A percentile compares a stretch with the other conserved stretches of the same genome.
phyloP scores from a whole-genome alignment of 2,113 vertebrate species.

The Anoplopoma fimbria region DNA sequence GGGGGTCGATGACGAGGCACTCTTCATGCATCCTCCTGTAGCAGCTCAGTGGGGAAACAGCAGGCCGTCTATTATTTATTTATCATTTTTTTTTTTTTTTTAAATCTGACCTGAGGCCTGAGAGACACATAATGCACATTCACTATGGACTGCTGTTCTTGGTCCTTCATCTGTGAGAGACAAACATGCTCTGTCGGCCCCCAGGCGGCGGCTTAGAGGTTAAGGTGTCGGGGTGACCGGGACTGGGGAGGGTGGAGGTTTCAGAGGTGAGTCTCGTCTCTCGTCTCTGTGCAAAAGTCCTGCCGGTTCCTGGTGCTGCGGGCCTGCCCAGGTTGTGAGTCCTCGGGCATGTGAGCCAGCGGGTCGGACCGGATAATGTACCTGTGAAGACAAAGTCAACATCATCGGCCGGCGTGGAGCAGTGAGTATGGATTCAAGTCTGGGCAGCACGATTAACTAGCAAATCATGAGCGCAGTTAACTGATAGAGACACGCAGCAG shows the following conservation, averaged over 20 bases:
- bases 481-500: too few species aligned
- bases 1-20: slow-evolving; percentile 65
- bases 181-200: slow-evolving; percentile 9
- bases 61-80: too few species aligned
- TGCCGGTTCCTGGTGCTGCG: slow-evolving; percentile 83
- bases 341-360: slow-evolving; percentile 90
- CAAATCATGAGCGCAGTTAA: too few species aligned
- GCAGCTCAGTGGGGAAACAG: slow-evolving; percentile 64
- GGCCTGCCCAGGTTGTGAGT: slow-evolving; percentile 79
- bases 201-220: slow-evolving; percentile 28
- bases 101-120: slow-evolving; percentile 18
- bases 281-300: slow-evolving; percentile 86
- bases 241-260: background rate
- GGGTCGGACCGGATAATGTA: slow-evolving; percentile 97
- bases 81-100: slow-evolving; percentile 11
- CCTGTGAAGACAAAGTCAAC: slow-evolving; percentile 71
- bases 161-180: slow-evolving; percentile 14
- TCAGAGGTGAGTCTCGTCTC: slow-evolving; percentile 90
- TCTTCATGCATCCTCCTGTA: slow-evolving; percentile 78
- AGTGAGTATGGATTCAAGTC: background rate
- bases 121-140: slow-evolving; percentile 50
- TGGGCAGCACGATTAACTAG: too few species aligned
- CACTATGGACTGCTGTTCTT: slow-evolving; percentile 24
- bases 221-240: slow-evolving; percentile 47
- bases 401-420: background rate